Base-by-base conservation (phyloP, 2,797 vertebrate genomes). In the Lacerta viridis region DNA sequence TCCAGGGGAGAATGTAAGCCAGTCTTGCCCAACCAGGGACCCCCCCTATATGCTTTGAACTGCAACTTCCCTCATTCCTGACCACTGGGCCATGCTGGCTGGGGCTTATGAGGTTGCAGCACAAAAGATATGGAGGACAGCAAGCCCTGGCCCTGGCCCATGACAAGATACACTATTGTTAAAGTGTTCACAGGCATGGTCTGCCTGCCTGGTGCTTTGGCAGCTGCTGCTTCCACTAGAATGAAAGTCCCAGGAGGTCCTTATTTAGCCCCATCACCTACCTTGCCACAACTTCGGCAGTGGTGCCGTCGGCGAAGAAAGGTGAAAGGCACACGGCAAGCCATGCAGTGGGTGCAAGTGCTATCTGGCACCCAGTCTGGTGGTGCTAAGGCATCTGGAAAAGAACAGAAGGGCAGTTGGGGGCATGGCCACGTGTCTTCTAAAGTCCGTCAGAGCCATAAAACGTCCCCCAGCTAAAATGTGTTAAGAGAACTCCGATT, bases 231-330 rank as follows among this genome's bases (percentile, higher is more conserved):
- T 17, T 72, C 76, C 9, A 23, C 39, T 39, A 61, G 5, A 33
- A n/a, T 27, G 11, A 36, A 86, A 39, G 29, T 46, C 7, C 36
- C n/a, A 46, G 25, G 25, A 11, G 25, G 13, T 29, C 64, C 20
- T 20, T 27, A 3, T 3, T 15, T 29, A 61, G 36, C 8, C 8
- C n/a, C 17, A 39, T 50, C 0, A 5, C 87, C 61, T 94, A 97
- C 96, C 96, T 96, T 97, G 36, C 96, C 96, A 15, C 97, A 97
- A 92, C 94, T 96, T 69, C 96, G 95, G 88, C 97, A 97, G 92
- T 97, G 96, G 88, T 97, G 97, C 33, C 96, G 88, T 50, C 97
- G 94, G 15, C 96, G 95, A 41, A 97, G 92, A 64, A 97, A 90
- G 1, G 95, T 96, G 91, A 97, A 97, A 64, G 96, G 92, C 0